Percentiles rank a stretch among this genome's conserved stretches.
Evolutionary conservation across 2,888 invertebrate species (phyloP).

Genomic region (Heliconius cydno): DNA sequence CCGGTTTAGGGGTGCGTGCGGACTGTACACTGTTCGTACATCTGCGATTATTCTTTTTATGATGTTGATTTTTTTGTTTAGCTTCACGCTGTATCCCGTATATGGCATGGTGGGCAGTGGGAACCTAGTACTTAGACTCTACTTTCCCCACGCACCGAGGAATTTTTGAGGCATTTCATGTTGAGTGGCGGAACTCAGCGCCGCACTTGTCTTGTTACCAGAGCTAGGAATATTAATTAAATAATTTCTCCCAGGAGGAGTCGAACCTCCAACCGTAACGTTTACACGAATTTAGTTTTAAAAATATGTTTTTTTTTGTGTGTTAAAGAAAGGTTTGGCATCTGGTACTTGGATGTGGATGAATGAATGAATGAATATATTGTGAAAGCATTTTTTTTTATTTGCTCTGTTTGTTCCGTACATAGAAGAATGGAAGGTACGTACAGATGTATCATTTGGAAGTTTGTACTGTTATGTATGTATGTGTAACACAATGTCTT

Average conservation of each 20-base stretch:
- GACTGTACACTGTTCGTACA: neutral
- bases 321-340: neutral
- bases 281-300: neutral
- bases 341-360: neutral
- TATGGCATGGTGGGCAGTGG: neutral
- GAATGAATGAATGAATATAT: neutral
- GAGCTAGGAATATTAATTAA: neutral
- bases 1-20: slow-evolving; percentile 28
- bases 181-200: neutral
- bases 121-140: no score
- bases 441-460: neutral
- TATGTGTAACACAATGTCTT: neutral
- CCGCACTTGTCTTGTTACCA: neutral
- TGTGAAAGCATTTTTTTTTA: neutral
- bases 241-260: neutral
- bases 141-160: no score
- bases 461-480: neutral
- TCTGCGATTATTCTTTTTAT: neutral
- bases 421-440: neutral
- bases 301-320: neutral
- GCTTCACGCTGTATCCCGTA: neutral
- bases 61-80: neutral
- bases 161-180: neutral
- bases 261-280: no score
- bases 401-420: neutral